Base-by-base conservation (phyloP, 2,888 invertebrate genomes). In the Diplolepis rosae region DNA sequence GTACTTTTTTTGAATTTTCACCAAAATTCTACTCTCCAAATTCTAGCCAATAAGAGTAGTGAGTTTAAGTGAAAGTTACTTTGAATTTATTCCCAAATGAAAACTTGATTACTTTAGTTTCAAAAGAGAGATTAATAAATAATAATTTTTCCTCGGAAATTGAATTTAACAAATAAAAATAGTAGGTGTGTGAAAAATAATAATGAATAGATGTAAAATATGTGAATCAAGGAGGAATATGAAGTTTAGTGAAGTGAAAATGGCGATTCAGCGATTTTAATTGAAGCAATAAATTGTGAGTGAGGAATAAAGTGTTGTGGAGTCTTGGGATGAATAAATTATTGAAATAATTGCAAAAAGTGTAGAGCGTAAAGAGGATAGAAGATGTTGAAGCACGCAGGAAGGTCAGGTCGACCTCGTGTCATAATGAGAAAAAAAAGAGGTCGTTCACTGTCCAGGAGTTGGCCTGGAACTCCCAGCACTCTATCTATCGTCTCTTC, bases 391-490 rank as follows among this genome's bases (percentile, higher is more conserved):
- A 88, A 88, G 77, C 80, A 88, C 80, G 78, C 79, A 66, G 80
- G 82, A 76, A 82, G 85, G 65, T 79, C 83, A 54, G 84, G 79
- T 18, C 83, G 84, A 69, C 78, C 82, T 70, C 85, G 84, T 71
- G 80, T 84, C 73, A 76, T 80, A 52, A 80, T 82, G 76, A 84
- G 87, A 61, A 82, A 81, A 75, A 86, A 81, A 72, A 84, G 84
- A 70, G 88, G 87, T 69, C 84, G 87, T 45, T 87, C 87, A 45
- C 82, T 85, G 66, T 86, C 87, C 42, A 86, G 84, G 78, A 88
- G 88, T 76, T 88, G 88, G 88, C 88, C 87, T 52, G 85, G 87
- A 6, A 87, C 87, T 6, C 87, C 87, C 9, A 82, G 77, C 45
- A 84, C 85, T 27, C 76, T 86, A 28, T 88, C 87, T 65, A 74